Evolutionary conservation across 2,113 vertebrate species (phyloP).

Genomic region (Pygoscelis adeliae): DNA sequence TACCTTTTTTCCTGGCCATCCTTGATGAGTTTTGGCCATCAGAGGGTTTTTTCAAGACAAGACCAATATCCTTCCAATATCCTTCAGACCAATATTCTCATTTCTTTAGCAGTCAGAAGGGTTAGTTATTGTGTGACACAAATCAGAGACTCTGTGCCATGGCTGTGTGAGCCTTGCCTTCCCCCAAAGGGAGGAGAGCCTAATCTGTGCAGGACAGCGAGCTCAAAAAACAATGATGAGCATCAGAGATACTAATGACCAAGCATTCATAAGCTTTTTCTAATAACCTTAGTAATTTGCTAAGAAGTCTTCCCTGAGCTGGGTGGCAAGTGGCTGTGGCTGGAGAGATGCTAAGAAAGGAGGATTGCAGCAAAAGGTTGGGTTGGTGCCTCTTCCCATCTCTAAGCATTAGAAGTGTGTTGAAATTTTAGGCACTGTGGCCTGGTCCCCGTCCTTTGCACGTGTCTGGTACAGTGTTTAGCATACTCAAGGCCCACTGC

Average conservation of each 20-base stretch:
- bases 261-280: not conserved
- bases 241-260: not conserved
- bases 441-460: too few relatives aligned
- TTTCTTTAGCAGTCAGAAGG: not conserved
- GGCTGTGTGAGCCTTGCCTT: not conserved
- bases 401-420: not conserved
- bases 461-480: too few relatives aligned
- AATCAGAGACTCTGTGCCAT: not conserved
- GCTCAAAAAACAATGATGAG: not conserved
- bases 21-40: not conserved
- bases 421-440: not conserved
- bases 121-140: not conserved
- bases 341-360: not conserved
- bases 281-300: too few relatives aligned
- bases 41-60: not conserved
- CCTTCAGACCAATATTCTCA: not conserved
- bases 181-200: not conserved
- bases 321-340: too few relatives aligned
- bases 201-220: not conserved
- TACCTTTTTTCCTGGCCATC: not conserved
- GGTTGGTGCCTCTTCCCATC: not conserved
- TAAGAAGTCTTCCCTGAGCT: not conserved
- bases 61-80: not conserved
- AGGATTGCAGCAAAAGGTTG: not conserved
- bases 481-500: not conserved